Evolutionary conservation across 2,797 vertebrate genomes (phyloP), one percentile per base, ranked within the genome.

Genomic region (Sphenopsis melanotis): DNA sequence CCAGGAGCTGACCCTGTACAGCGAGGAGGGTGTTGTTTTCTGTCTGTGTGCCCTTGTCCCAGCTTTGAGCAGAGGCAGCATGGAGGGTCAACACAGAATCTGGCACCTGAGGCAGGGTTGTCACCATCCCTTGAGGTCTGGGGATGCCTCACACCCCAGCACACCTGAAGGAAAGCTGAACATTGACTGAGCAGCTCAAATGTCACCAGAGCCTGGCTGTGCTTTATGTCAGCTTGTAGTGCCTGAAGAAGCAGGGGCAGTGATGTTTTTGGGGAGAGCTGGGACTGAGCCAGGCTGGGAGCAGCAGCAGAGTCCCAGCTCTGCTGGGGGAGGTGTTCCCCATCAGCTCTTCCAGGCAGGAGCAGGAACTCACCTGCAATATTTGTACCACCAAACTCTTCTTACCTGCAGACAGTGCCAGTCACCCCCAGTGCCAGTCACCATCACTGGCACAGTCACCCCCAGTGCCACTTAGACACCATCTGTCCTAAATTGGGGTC

Each of bases 41-140:
- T 14, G 0, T 26, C 83, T 20, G 1, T 5, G 7, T 32, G 14
- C 26, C 34, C 60, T 56, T 6, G 21, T 13, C 64, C 57, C 44
- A 37, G 41, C 13, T 53, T 19, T 16, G 74, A 61, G 68, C 68
- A 59, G 75, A 12, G 71, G 72, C 47, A 34, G 64, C 10, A 0
- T 2, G 1, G 26, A 46, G 24, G 5, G 0, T 4, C 34, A 12
- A 0, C 4, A 3, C 21, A 32, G 49, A 32, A 36, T 37, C 2
- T 15, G 26, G 34, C 34, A n/a, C 18, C 87, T 64, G 32, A 42
- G 65, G 74, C 59, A 72, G 59, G 59, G 80, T 59, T 72, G 39
- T 53, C 75, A 44, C 24, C 37, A 39, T 44, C 44, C 75, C 23
- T 44, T 0, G 0, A 18, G 78, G 47, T 36, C 55, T 57, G 49